Evolutionary conservation across 2,888 invertebrate genomes (phyloP).

Genomic region (Dugesia japonica): DNA sequence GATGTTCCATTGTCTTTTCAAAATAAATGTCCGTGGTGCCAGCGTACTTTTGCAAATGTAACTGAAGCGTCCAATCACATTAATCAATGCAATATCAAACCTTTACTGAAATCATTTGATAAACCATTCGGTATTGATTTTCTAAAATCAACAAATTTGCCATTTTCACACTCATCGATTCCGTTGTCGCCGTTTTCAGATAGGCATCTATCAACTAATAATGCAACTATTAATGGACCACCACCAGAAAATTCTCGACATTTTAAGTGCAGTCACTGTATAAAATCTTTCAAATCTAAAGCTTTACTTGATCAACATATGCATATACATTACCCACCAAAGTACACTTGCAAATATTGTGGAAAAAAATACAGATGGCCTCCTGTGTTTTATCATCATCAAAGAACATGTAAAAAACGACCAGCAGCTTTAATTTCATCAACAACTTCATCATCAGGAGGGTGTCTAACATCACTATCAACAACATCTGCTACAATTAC

Average conservation of each 20-base stretch:
- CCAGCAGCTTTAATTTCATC: constrained; percentile 21
- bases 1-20: neutral
- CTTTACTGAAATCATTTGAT: constrained; percentile 2
- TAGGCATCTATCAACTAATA: neutral
- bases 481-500: neutral
- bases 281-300: constrained; percentile 32
- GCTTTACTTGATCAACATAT: constrained; percentile 34
- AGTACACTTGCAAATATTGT: constrained; percentile 33
- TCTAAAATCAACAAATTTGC: neutral
- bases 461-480: neutral
- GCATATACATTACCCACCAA: constrained; percentile 33
- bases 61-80: neutral
- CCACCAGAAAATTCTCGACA: constrained; percentile 4
- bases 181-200: neutral
- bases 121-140: neutral
- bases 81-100: constrained; percentile 3
- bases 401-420: constrained; percentile 33
- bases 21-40: constrained; percentile 11
- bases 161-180: neutral
- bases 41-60: neutral
- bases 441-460: constrained; percentile 15
- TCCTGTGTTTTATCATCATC: constrained; percentile 34
- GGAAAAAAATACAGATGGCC: constrained; percentile 34
- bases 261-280: constrained; percentile 26
- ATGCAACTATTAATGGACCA: neutral